Evolutionary conservation across 2,797 vertebrate genomes (phyloP).

Genomic region (Macropus fuliginosus): DNA sequence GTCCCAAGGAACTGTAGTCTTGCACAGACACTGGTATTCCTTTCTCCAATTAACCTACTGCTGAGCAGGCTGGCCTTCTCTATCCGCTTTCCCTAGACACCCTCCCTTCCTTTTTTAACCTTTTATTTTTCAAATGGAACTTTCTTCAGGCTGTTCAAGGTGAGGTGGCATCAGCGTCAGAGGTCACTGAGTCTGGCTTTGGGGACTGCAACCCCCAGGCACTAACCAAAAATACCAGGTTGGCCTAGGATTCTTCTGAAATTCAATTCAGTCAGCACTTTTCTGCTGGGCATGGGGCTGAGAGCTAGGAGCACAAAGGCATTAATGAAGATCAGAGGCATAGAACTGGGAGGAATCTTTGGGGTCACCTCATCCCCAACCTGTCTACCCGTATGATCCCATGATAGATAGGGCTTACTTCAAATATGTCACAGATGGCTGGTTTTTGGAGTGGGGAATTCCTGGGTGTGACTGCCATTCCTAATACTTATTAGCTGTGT

Average conservation of each 20-base stretch:
- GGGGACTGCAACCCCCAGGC: rapidly evolving
- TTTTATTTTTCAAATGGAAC: slow-evolving; percentile 79
- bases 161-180: neutral
- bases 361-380: neutral
- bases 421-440: neutral
- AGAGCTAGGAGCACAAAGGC: too few species aligned
- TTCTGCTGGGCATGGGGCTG: neutral
- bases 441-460: neutral
- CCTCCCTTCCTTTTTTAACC: slow-evolving; percentile 77
- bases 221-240: neutral
- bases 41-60: slow-evolving; percentile 87
- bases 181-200: neutral
- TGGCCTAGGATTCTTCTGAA: neutral
- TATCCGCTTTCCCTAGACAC: slow-evolving; percentile 74
- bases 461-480: neutral
- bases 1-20: slow-evolving; percentile 81
- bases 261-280: neutral
- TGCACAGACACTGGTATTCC: slow-evolving; percentile 80
- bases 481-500: neutral
- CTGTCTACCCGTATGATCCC: neutral
- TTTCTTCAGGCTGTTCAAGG: slow-evolving; percentile 68
- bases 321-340: neutral
- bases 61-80: slow-evolving; percentile 81
- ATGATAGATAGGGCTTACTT: neutral
- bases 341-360: neutral